These are phyloP conservation scores for Aviceda subcristata DNA, from an alignment of 2,113 vertebrate genomes.

Conservation along the genomic window DNA sequence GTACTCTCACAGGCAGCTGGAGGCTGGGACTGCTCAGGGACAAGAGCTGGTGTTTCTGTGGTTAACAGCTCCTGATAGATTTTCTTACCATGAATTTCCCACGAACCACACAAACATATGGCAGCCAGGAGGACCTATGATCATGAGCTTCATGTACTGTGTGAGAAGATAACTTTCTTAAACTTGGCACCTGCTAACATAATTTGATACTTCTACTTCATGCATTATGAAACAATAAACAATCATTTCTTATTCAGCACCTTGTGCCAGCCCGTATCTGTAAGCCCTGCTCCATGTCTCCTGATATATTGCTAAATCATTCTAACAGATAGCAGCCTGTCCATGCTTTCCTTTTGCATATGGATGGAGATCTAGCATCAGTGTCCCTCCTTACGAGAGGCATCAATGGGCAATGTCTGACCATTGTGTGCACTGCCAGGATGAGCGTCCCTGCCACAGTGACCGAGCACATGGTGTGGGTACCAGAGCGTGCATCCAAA, in stretches of 20 bases:
- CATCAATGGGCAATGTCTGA: not conserved
- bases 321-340: not conserved
- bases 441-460: not conserved
- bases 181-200: not conserved
- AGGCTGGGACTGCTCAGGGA: not conserved
- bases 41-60: not conserved
- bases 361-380: not conserved
- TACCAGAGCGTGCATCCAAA: not conserved
- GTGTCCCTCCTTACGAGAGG: not conserved
- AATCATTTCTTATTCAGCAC: not conserved
- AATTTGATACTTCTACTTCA: slow-evolving; percentile 28
- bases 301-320: not conserved
- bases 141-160: not conserved
- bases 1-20: not conserved
- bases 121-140: not conserved
- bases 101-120: not conserved
- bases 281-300: not conserved
- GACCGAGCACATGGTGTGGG: not conserved
- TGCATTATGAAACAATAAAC: slow-evolving; percentile 44
- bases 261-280: not conserved
- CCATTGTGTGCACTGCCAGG: not conserved
- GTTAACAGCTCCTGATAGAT: not conserved
- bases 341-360: not conserved
- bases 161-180: not conserved
- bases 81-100: slow-evolving; percentile 5